phyloP scores from a whole-genome alignment of 2,888 invertebrate species.

The Hypsopygia costalis region DNA sequence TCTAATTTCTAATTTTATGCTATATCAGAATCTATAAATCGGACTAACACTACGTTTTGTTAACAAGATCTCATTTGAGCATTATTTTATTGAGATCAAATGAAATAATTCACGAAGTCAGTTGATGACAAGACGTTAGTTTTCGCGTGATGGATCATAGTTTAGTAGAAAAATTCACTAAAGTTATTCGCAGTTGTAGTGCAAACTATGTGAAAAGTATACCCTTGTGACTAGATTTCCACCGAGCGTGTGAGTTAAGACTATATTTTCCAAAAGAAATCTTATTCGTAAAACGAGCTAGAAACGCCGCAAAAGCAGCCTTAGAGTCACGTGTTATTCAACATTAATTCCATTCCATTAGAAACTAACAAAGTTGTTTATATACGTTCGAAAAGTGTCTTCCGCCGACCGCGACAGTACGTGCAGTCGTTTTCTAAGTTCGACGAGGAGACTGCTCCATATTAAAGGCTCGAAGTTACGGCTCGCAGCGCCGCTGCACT shows the following conservation, averaged over 20 bases:
- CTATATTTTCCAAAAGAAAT: constrained; percentile 14
- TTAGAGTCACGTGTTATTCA: constrained; percentile 33
- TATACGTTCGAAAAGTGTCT: constrained; percentile 48
- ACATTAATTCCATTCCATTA: constrained; percentile 47
- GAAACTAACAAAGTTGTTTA: constrained; percentile 53
- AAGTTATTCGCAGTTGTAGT: constrained; percentile 40
- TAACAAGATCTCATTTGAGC: constrained; percentile 12
- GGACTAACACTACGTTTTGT: constrained; percentile 50
- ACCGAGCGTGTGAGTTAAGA: constrained; percentile 20
- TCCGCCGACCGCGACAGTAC: constrained; percentile 35
- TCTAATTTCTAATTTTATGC: constrained; percentile 37
- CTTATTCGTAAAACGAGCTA: constrained; percentile 20
- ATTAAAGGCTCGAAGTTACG: constrained; percentile 53
- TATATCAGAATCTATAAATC: constrained; percentile 39
- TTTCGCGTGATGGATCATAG: constrained; percentile 28
- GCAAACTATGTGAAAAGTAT: constrained; percentile 50
- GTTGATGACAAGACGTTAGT: constrained; percentile 3
- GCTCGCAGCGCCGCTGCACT: constrained; percentile 43
- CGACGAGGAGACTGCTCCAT: constrained; percentile 49
- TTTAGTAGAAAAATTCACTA: constrained; percentile 32
- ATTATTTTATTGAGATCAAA: constrained; percentile 9
- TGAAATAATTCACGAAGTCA: constrained; percentile 3
- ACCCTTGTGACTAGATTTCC: constrained; percentile 40
- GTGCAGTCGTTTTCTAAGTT: constrained; percentile 51
- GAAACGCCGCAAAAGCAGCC: constrained; percentile 22